phyloP scores from a whole-genome alignment of 2,113 vertebrate species.

The Passerina amoena region DNA sequence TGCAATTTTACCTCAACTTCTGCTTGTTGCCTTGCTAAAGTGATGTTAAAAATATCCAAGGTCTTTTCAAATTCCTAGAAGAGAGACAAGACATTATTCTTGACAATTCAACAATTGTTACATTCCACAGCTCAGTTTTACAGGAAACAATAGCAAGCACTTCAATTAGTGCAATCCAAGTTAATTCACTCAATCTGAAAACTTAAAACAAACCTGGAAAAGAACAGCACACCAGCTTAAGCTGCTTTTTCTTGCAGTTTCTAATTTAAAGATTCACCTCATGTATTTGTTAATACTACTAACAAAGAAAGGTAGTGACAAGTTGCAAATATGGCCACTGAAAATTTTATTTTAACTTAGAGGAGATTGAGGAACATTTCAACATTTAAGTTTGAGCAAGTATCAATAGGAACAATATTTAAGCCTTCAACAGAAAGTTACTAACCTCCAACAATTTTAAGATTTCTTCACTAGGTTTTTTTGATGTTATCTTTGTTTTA shows the following conservation, averaged over 20 bases:
- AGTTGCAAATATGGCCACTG: background rate
- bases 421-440: background rate
- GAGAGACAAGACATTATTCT: background rate
- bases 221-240: background rate
- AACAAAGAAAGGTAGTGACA: background rate
- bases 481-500: slow-evolving; percentile 89
- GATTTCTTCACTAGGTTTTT: slow-evolving; percentile 83
- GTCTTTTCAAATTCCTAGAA: slow-evolving; percentile 85
- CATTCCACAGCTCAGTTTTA: background rate
- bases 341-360: background rate
- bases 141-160: background rate
- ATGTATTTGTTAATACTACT: background rate
- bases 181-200: background rate
- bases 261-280: background rate
- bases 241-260: background rate
- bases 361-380: background rate
- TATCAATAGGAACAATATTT: background rate
- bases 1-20: slow-evolving; percentile 90
- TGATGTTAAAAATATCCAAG: slow-evolving; percentile 97
- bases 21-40: slow-evolving; percentile 91
- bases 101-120: background rate
- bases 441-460: slow-evolving; percentile 83
- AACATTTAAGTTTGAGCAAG: background rate
- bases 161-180: background rate
- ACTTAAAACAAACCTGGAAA: background rate